Evolutionary conservation across 1,140 invertebrate genomes (phyloP).

Genomic region (Sinella curviseta): DNA sequence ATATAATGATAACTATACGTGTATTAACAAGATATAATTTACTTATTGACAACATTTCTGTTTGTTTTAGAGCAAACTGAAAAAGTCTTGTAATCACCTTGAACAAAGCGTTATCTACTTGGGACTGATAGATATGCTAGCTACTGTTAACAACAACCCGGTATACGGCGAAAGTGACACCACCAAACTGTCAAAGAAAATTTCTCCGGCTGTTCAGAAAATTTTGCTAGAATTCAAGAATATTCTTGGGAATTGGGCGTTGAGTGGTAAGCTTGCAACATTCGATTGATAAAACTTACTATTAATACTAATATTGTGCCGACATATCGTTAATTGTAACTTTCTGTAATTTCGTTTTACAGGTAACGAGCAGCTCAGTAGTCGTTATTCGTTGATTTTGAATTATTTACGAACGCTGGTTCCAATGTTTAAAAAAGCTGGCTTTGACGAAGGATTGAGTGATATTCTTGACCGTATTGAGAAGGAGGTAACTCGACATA

Average conservation of each 20-base stretch:
- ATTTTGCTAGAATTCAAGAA: constrained; percentile 33
- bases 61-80: constrained; percentile 29
- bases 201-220: constrained; percentile 1
- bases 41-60: not conserved
- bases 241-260: constrained; percentile 26
- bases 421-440: constrained; percentile 7
- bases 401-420: not conserved
- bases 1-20: too few relatives aligned
- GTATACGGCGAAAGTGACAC: constrained; percentile 28
- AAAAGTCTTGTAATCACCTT: constrained; percentile 2
- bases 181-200: not conserved
- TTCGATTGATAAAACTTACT: too few relatives aligned
- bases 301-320: too few relatives aligned
- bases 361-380: not conserved
- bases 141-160: constrained; percentile 27
- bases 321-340: not conserved
- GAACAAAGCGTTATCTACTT: constrained; percentile 35
- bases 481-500: constrained; percentile 13
- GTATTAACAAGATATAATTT: not conserved
- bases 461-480: constrained; percentile 25
- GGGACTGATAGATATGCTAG: constrained; percentile 34
- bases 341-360: not conserved
- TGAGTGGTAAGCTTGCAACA: constrained; percentile 25
- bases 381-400: not conserved
- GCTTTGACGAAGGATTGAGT: not conserved